Base-by-base conservation (phyloP, 2,888 invertebrate species). In the Oxystoma pomonae region DNA sequence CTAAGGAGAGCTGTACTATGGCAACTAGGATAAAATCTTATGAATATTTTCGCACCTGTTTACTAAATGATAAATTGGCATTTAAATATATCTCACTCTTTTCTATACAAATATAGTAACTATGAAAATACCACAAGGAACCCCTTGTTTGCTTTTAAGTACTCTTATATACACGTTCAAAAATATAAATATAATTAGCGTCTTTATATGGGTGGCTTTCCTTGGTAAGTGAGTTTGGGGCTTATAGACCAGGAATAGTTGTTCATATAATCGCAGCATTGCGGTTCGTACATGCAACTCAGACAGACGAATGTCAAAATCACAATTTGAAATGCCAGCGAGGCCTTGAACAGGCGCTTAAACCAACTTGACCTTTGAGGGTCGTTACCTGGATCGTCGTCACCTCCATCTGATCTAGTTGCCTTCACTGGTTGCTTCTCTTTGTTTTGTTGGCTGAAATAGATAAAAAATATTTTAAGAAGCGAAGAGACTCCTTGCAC, bases 181-280 rank as follows among this genome's bases (percentile, higher is more conserved):
- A n/a, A n/a, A n/a, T n/a, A n/a, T n/a, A n/a, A n/a, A n/a, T n/a
- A n/a, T n/a, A n/a, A n/a, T n/a, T n/a, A n/a, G n/a, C n/a, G n/a
- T n/a, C n/a, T 77, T 86, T 85, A 91, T 70, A 90, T 86, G 7
- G 93, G 92, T 12, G 92, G 91, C 67, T 92, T 92, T 65, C 89
- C 86, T n/a, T 91, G 86, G 78, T 92, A 92, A 71, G 90, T 87
- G 62, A 93, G 82, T 74, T 92, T 91, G 2, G 92, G 92, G n/a
- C 89, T 87, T 52, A 92, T 80, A 0, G 90, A 89, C 72, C 90
- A 84, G 59, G 88, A 88, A 68, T 91, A 85, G 61, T 89, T 90
- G 81, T 92, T 90, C 73, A 91, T 83, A 61, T 88, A 86, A 76
- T 91, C 91, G 80, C 91, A 92, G 79, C 91, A 92, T 58, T 89